phyloP scores from a whole-genome alignment of 64 coral and sea anemone genomes.

The Actinia equina region DNA sequence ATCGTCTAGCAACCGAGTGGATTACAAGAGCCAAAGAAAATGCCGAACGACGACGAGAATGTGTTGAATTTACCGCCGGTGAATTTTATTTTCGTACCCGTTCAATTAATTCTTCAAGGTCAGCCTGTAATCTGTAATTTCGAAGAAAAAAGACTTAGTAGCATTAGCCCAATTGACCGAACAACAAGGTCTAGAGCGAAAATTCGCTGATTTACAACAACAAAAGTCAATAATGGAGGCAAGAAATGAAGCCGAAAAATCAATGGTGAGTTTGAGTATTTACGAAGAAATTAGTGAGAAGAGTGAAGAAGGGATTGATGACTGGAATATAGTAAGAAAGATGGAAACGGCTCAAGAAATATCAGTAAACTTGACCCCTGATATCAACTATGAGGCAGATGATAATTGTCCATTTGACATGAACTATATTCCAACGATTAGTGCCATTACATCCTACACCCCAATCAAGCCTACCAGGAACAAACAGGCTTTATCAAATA shows the following conservation, averaged over 20 bases:
- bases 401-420: not conserved
- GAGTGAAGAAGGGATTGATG: not conserved
- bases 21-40: not conserved
- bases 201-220: not conserved
- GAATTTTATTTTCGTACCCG: not conserved
- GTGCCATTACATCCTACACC: not conserved
- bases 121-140: not conserved
- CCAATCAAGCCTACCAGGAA: not conserved
- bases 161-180: not conserved
- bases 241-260: not conserved
- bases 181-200: not conserved
- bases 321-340: not conserved
- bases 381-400: not conserved
- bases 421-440: not conserved
- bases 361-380: not conserved
- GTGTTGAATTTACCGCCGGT: not conserved
- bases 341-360: not conserved
- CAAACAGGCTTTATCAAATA: not conserved
- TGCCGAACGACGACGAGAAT: slow-evolving; percentile 1
- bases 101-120: not conserved
- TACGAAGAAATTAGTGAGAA: not conserved
- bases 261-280: not conserved
- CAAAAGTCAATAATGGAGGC: not conserved
- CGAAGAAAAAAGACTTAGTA: not conserved
- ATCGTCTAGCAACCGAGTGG: not conserved